Base-by-base conservation (phyloP, 1,140 invertebrate genomes). In the Diuraphis noxia region DNA sequence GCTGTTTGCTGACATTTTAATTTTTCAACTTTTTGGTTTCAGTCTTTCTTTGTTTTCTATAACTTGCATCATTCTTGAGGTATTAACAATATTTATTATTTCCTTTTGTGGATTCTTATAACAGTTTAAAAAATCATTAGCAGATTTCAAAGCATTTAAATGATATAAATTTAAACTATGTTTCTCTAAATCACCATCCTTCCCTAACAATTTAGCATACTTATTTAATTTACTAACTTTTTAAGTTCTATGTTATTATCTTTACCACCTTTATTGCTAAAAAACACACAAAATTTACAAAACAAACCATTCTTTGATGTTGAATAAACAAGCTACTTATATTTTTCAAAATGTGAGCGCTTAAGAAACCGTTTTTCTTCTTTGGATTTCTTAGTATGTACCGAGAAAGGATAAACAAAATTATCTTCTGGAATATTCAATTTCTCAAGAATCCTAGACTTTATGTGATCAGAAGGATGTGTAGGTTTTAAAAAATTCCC, bases 51-150 rank as follows among this genome's bases (percentile, higher is more conserved):
- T 40, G 49, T 91, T 91, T 84, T 81, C 36, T 36, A 49, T 81
- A 40, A 91, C 79, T 38, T 34, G 9, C 46, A 84, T 52, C 81
- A 84, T 84, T 84, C 81, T 43, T 41, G 81, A 41, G 2, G 38
- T 43, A 30, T 84, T 84, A 13, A 93, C 36, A 85, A 92, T 21
- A 87, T 93, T 93, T 56, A 91, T 38, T 77, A 92, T 87, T 10
- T 88, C 90, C 17, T 86, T 41, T 38, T 19, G 25, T 34, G 92
- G 91, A 63, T 92, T 91, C 49, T 91, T 41, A 85, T 92, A 93
- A 25, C 56, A 52, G 49, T n/a, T 88, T 1, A 93, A 77, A 92
- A 93, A 93, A 88, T 88, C 77, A 79, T 92, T 92, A 21, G 91
- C 43, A 13, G 13, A 46, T 46, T 0, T 46, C 43, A 46, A 46